Evolutionary conservation across 1,140 invertebrate genomes (phyloP), one percentile per base, ranked within the genome.

Genomic region (Bombus turneri): DNA sequence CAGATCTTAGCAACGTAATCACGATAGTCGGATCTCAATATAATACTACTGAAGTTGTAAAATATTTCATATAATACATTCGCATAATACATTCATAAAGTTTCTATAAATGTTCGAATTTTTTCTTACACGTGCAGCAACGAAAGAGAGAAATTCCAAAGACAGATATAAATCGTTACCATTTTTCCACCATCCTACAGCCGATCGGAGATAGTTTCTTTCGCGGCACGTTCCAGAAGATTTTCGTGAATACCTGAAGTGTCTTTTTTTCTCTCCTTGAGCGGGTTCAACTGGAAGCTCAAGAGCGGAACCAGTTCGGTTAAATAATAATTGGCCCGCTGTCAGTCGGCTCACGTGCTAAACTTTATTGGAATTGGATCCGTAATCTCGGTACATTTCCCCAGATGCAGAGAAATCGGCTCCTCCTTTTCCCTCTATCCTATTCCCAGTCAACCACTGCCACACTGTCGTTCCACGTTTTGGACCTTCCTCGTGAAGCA

Each of bases 321-420:
- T 94, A 94, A 93, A 94, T 94, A 94, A 94, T 94, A 94, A 94
- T 94, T 93, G 89, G 92, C 87, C 89, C 87, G 91, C 87, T 90
- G 89, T 93, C 90, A 93, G 91, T 93, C 93, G 87, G 78, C 92
- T 94, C 93, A 93, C 93, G 94, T 94, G 87, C 89, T 83, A 91
- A 94, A 94, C 92, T 94, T 94, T 94, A 94, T 94, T 93, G 93
- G 94, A 94, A 95, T 93, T 94, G 94, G 93, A 93, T 92, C 92
- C 92, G 93, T 94, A 93, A 94, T 93, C 94, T 94, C 91, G 88
- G 91, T 91, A 93, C 91, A 94, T 94, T 94, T 94, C 93, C 93
- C 93, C 89, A 92, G 92, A 94, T 93, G 91, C 92, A 91, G 88
- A 85, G 87, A 81, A 76, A 59, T 25, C 43, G 64, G 53, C 62